These are phyloP conservation scores for Oscheius sp. DNA, from an alignment of 2,888 invertebrate species.

Conservation along the genomic window DNA sequence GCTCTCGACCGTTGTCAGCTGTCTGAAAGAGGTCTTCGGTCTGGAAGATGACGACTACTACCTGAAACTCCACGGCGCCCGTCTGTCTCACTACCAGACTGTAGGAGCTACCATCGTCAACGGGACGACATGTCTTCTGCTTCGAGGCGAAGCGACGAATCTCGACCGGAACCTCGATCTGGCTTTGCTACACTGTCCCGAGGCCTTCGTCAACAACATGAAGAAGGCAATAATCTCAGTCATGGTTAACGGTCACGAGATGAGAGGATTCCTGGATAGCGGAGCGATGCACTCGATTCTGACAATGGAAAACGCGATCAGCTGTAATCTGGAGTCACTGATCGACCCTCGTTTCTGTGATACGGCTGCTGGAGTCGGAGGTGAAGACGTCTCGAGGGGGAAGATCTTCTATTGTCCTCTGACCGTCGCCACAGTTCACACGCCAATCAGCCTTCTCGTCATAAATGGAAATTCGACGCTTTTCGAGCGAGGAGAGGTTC, in stretches of 20 bases:
- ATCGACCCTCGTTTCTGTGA: slow-evolving; percentile 1
- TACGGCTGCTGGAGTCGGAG: slow-evolving; percentile 8
- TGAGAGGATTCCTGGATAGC: slow-evolving; percentile 14
- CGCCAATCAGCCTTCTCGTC: not conserved
- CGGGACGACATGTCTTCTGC: not conserved
- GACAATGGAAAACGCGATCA: not conserved
- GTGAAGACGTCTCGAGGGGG: not conserved
- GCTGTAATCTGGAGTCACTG: slow-evolving; percentile 6
- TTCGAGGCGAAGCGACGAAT: not conserved
- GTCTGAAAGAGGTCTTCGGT: not conserved
- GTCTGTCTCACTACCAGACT: not conserved
- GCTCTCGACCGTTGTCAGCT: not conserved
- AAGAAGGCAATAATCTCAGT: not conserved
- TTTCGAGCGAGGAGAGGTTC: not conserved
- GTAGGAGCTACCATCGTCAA: not conserved
- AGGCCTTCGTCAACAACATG: not conserved
- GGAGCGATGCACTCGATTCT: slow-evolving; percentile 18
- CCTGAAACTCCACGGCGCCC: not conserved
- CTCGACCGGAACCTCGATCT: not conserved
- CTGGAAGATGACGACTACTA: not conserved
- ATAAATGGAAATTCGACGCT: not conserved
- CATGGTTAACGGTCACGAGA: not conserved
- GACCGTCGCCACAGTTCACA: not conserved
- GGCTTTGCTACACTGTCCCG: not conserved
- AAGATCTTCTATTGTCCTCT: slow-evolving; percentile 6